Percentiles rank a stretch among this genome's conserved stretches.
phyloP scores from a whole-genome alignment of 37 sponge, comb jelly and placozoan genomes.

The Spongilla lacustris region DNA sequence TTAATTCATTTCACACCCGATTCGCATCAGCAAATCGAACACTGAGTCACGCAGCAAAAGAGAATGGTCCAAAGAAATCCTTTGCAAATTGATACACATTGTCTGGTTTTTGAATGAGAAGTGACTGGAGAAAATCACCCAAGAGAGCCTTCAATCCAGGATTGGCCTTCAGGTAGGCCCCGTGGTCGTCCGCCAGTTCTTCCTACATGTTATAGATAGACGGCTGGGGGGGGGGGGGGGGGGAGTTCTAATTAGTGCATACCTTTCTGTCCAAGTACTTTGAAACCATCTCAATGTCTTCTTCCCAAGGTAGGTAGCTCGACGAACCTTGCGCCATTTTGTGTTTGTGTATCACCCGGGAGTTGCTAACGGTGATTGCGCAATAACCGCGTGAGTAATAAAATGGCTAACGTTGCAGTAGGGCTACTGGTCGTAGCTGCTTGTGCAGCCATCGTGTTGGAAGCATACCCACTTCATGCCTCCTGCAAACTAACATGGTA shows the following conservation, averaged over 20 bases:
- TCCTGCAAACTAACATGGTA: conserved; percentile 87
- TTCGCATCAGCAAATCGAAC: conserved; percentile 11
- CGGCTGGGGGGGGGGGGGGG: not conserved
- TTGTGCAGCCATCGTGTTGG: not conserved
- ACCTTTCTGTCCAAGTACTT: conserved; percentile 91
- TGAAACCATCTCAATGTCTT: conserved; percentile 94
- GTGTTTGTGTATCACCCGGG: not conserved
- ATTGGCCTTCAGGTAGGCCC: conserved; percentile 74
- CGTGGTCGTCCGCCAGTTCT: conserved; percentile 73
- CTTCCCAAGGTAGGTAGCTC: conserved; percentile 90
- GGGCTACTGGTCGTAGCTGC: not conserved
- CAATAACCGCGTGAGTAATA: not conserved
- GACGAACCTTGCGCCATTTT: conserved; percentile 3
- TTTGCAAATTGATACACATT: conserved; percentile 85
- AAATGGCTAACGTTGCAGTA: conserved; percentile 15
- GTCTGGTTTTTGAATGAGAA: conserved; percentile 93
- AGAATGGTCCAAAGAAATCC: conserved; percentile 80
- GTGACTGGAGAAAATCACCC: conserved; percentile 87
- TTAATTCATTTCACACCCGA: not conserved
- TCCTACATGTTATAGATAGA: conserved; percentile 50
- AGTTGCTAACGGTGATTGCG: conserved; percentile 8
- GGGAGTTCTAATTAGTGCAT: not conserved
- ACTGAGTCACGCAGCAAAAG: conserved; percentile 18
- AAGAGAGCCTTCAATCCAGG: conserved; percentile 92
- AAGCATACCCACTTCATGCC: conserved; percentile 67